Evolutionary conservation across 2,113 vertebrate species (phyloP), one percentile per base, ranked within the genome.

Genomic region (Stigmatopora argus): DNA sequence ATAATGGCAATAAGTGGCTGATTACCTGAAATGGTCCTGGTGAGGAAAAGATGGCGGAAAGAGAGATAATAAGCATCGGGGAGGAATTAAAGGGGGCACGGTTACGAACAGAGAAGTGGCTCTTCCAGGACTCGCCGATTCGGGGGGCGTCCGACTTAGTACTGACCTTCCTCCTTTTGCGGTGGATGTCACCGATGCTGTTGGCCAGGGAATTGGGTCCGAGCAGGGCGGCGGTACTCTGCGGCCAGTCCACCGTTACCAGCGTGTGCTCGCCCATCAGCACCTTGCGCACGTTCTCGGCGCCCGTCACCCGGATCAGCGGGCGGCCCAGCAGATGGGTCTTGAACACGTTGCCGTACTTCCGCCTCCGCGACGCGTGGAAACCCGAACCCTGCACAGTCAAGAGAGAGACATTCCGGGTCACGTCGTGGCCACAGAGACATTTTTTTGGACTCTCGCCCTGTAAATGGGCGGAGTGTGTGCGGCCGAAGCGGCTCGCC

Each of bases 171-270:
- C 95, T 90, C 84, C 92, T 94, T 89, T 94, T 94, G 47, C 96
- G 92, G 83, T 98, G 96, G 84, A 98, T 94, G 89, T 98, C 96
- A 8, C 96, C 96, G 34, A 98, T 96, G 86, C 94, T 97, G 89
- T 98, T 98, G 86, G 94, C 92, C 70, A 98, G 91, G 0, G 94
- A 95, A 90, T 97, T 94, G 66, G 95, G 94, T 0, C 96, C 96
- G 62, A 98, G 91, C 51, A 98, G 87, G 78, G 94, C 94, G 53
- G 94, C 88, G 0, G 95, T 96, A 90, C 95, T 98, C 79, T 95
- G 93, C 0, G 96, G 96, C 96, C 96, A 98, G 88, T 98, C 95
- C 52, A 94, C 93, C 73, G 92, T 94, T 78, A 98, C 96, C 81
- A 98, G 92, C 78, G 91, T 94, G 85, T 98, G 96, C 61, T 98